Conservation (phyloP, 1,140 invertebrate genomes). For the Cyphomyrmex costatus region DNA sequence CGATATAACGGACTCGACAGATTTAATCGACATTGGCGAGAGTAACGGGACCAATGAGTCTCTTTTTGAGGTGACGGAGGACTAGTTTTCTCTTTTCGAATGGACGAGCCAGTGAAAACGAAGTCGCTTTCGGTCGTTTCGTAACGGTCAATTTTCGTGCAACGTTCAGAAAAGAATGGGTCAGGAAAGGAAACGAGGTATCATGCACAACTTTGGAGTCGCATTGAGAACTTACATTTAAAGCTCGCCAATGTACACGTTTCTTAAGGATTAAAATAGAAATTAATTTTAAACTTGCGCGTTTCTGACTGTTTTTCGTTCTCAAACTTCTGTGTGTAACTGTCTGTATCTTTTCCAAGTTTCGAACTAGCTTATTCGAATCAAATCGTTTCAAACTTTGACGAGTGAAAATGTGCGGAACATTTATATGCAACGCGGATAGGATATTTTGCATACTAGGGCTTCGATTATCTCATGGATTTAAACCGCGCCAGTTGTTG, state of each 20-base stretch:
- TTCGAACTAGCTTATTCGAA: background rate
- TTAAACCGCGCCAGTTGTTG: constrained; percentile 18
- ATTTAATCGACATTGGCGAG: background rate
- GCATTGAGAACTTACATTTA: background rate
- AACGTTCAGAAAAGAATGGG: background rate
- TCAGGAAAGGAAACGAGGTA: background rate
- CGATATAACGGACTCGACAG: background rate
- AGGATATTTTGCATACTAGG: background rate
- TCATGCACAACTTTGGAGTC: background rate
- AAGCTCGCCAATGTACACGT: background rate
- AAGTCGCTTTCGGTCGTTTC: constrained; percentile 59
- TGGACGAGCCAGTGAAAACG: constrained; percentile 41
- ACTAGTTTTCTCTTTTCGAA: constrained; percentile 55
- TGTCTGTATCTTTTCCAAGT: background rate
- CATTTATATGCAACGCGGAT: background rate
- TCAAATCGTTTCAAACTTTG: background rate
- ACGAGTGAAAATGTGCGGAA: background rate
- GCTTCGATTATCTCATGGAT: background rate
- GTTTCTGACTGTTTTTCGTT: too few relatives aligned
- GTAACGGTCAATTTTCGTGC: constrained; percentile 39
- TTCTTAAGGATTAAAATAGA: background rate
- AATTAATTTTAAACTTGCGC: too few relatives aligned
- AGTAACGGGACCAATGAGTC: background rate
- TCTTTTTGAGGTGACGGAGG: constrained; percentile 8
- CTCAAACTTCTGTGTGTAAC: background rate